These are phyloP conservation scores for Tuberolachnus salignus DNA, from an alignment of 2,888 invertebrate species.

Conservation along the genomic window DNA sequence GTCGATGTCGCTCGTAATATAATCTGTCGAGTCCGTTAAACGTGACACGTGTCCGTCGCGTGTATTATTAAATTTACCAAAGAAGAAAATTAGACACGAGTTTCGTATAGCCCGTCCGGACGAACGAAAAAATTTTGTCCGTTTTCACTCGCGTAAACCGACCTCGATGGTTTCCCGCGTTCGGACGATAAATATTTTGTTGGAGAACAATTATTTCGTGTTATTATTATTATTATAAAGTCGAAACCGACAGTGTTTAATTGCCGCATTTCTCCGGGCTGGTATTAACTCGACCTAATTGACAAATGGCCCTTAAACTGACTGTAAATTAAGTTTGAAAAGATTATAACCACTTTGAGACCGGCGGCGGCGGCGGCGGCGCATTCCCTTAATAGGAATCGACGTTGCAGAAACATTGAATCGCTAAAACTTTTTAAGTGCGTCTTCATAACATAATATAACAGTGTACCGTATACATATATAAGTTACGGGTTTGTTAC, in stretches of 20 bases:
- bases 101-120: not conserved
- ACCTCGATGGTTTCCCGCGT: too few species aligned
- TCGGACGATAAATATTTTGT: constrained; percentile 18
- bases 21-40: constrained; percentile 10
- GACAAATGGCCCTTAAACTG: constrained; percentile 45
- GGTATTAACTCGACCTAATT: not conserved
- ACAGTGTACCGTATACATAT: too few species aligned
- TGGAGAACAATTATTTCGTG: constrained; percentile 23
- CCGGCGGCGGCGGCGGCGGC: too few species aligned
- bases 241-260: constrained; percentile 28
- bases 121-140: constrained; percentile 13
- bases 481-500: too few species aligned
- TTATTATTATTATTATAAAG: not conserved
- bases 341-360: constrained; percentile 21
- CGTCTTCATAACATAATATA: not conserved
- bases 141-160: too few species aligned
- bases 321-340: constrained; percentile 45
- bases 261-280: constrained; percentile 10
- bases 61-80: not conserved
- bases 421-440: constrained; percentile 48
- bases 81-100: not conserved
- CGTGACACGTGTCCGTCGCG: constrained; percentile 48
- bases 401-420: constrained; percentile 40
- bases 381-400: constrained; percentile 17
- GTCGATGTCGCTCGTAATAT: constrained; percentile 43